Base-by-base conservation (phyloP, 2,797 vertebrate genomes). In the Clarias pachynema region DNA sequence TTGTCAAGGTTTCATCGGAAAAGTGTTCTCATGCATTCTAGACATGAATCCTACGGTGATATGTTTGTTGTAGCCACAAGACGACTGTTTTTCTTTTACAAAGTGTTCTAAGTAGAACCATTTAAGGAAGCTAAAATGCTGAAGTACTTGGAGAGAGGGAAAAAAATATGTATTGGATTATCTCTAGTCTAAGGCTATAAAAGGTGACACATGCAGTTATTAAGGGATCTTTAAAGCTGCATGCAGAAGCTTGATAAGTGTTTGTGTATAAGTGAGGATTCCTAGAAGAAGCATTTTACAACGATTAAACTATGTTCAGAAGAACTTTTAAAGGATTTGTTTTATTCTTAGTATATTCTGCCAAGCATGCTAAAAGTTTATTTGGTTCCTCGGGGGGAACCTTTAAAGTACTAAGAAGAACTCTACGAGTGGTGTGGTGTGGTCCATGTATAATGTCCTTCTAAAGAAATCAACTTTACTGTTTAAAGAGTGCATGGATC, bases 21-120 rank as follows among this genome's bases (percentile, higher is more conserved):
- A 83, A 31, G 4, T 80, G 40, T 87, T 84, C 69, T 37, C 74
- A 57, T 60, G 14, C 49, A 74, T 85, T 85, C 56, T 56, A 63
- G 73, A 29, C n/a, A 20, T 16, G 0, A 60, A 56, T 79, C 26
- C 3, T 72, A 15, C n/a, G 29, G 24, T 18, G n/a, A 7, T 5
- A 4, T 14, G 69, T 44, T 70, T n/a, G 10, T 74, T 56, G 29
- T 57, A 74, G 53, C 73, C 18, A 22, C 22, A 29, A 10, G 9
- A 8, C 20, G 26, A 31, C 20, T 24, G 29, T n/a, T 59, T 34
- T 5, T 59, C 1, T 24, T 5, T 29, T 5, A 29, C n/a, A 20
- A 75, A 20, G 44, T 7, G 44, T 26, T 73, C 70, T 0, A 49
- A 49, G 5, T 74, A 10, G 49, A 56, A 53, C 15, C 15, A 12